Evolutionary conservation across 2,797 vertebrate species (phyloP), one percentile per base, ranked within the genome.

Genomic region (Prionace glauca): DNA sequence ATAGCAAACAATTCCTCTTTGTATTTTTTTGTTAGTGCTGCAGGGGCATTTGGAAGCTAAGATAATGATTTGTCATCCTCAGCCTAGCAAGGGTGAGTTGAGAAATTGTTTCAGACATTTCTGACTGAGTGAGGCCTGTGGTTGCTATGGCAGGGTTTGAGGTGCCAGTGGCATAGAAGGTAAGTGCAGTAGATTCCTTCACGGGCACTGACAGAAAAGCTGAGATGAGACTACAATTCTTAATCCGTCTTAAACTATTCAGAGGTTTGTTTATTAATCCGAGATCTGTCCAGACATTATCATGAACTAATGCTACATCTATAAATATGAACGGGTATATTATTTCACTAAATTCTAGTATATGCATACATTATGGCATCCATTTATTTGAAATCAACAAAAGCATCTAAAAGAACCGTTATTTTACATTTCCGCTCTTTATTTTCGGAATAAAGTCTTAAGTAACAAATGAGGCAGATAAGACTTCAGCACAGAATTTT

Each of bases 21-120:
- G n/a, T n/a, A 29, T 65, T 84, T 65, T n/a, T 65, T n/a, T 91
- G 88, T 65, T 84, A 84, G 18, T 65, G 56, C 88, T 91, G 60
- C 88, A 65, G 60, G 87, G 56, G 16, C 88, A 91, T 45, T 84
- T 84, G 41, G 81, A 84, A 84, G 81, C 88, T 32, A 65, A 91
- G 60, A n/a, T 91, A 91, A 91, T 18, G 20, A 65, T 91, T 91
- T 91, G 60, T 91, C 88, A 60, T 91, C 88, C 88, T 65, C 56
- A n/a, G 62, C 32, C 18, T n/a, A 91, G 88, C 88, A 91, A 91
- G 18, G n/a, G 62, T 20, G 60, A 12, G 26, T 90, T 90, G 87
- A 91, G 88, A 65, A 91, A 91, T 91, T 91, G 88, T 91, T 91
- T 65, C 60, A 91, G 88, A 91, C 88, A 65, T 91, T 91, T 60